Conservation (phyloP, 2,113 vertebrate genomes). For the Toxotes jaculatrix region DNA sequence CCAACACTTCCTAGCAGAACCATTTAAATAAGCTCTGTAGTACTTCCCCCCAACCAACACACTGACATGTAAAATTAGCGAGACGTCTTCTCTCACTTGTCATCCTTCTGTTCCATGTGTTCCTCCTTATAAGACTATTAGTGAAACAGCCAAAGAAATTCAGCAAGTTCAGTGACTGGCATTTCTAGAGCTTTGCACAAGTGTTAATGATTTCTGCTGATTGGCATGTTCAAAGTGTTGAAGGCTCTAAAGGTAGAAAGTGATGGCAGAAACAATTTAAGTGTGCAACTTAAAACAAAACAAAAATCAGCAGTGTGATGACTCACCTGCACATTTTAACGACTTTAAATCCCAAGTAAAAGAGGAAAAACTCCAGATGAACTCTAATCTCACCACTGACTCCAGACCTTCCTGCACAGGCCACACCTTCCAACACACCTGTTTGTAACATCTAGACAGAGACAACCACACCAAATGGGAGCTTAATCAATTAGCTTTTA, state of each 20-base stretch:
- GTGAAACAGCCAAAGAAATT: background rate
- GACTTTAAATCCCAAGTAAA: background rate
- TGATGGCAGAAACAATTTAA: background rate
- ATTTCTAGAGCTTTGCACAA: slow-evolving; percentile 1
- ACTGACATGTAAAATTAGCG: background rate
- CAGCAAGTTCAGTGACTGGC: background rate
- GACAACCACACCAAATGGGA: background rate
- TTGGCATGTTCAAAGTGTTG: background rate
- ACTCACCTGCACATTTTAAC: slow-evolving; percentile 58
- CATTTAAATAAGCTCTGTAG: background rate
- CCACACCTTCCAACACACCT: slow-evolving; percentile 69
- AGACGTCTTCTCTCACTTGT: background rate
- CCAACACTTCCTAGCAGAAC: background rate
- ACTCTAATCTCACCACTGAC: background rate
- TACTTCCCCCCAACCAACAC: background rate
- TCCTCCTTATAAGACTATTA: background rate
- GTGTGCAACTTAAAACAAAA: background rate
- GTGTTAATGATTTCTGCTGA: slow-evolving; percentile 25
- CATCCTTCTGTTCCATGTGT: background rate
- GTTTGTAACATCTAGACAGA: slow-evolving; percentile 27
- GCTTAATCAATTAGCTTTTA: slow-evolving; percentile 42
- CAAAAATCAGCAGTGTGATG: background rate
- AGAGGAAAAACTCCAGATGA: background rate
- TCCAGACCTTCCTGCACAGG: slow-evolving; percentile 1
- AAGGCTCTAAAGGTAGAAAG: background rate